Evolutionary conservation across 2,113 vertebrate species (phyloP).

Genomic region (Vulpes lagopus): DNA sequence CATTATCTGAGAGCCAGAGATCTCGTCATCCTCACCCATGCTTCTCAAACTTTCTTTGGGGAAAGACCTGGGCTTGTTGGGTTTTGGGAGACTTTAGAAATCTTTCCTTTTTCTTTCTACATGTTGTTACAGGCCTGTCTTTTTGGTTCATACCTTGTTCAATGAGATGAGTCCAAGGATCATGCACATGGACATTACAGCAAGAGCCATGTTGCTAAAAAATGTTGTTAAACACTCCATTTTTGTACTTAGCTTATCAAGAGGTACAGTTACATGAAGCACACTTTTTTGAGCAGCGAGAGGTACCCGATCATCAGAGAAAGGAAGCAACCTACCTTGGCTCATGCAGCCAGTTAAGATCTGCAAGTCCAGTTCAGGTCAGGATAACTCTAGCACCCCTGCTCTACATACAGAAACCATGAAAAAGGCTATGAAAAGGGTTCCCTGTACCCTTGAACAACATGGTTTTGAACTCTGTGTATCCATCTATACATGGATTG

Average conservation of each 20-base stretch:
- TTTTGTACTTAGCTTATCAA: not conserved
- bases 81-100: not conserved
- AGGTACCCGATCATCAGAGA: not conserved
- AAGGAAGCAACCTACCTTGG: not conserved
- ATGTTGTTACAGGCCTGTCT: not conserved
- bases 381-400: not conserved
- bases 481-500: not conserved
- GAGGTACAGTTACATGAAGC: not conserved
- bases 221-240: not conserved
- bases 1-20: fast-evolving
- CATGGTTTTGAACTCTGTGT: not conserved
- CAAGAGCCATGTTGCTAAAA: not conserved
- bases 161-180: not conserved
- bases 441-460: not conserved
- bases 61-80: not conserved
- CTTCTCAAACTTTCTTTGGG: not conserved
- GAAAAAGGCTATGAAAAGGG: not conserved
- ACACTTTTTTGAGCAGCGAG: not conserved
- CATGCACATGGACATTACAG: fast-evolving
- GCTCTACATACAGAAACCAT: not conserved
- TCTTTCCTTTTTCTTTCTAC: not conserved
- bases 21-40: fast-evolving
- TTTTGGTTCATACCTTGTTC: not conserved
- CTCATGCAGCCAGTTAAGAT: not conserved
- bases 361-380: not conserved